phyloP scores from a whole-genome alignment of 1,140 invertebrate genomes.

The Oryzaephilus surinamensis region DNA sequence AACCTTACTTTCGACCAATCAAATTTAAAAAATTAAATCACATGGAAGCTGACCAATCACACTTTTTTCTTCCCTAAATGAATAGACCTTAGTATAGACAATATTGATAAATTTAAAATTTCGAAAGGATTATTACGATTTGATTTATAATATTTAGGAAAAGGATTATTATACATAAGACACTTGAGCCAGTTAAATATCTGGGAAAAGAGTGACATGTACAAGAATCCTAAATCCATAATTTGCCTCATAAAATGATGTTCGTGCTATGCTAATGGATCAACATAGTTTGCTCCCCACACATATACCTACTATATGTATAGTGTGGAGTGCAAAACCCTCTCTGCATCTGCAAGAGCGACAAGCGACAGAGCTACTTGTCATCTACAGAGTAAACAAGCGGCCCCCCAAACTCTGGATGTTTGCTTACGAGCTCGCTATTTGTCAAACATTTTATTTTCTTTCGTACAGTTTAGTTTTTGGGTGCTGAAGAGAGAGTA shows the following conservation, averaged over 20 bases:
- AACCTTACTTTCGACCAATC: too few species aligned
- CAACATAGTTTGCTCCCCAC: slow-evolving; percentile 15
- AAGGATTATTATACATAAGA: too few species aligned
- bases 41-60: too few species aligned
- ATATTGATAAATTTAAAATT: neutral
- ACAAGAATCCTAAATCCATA: slow-evolving; percentile 9
- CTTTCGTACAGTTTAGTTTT: slow-evolving; percentile 23
- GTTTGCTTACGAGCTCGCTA: slow-evolving; percentile 33
- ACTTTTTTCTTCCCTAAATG: too few species aligned
- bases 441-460: slow-evolving; percentile 38
- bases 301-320: slow-evolving; percentile 5
- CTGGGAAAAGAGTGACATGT: too few species aligned
- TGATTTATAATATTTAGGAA: too few species aligned
- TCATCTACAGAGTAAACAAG: slow-evolving; percentile 29
- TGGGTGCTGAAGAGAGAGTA: too few species aligned
- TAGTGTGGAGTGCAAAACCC: slow-evolving; percentile 2
- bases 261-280: slow-evolving; percentile 19
- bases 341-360: too few species aligned
- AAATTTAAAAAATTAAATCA: too few species aligned
- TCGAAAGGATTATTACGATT: neutral
- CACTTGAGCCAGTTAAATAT: too few species aligned
- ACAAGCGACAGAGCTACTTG: slow-evolving; percentile 24
- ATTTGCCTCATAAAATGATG: slow-evolving; percentile 10
- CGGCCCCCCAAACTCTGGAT: slow-evolving; percentile 42
- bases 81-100: too few species aligned